Percentiles rank a stretch among this genome's conserved stretches.
Evolutionary conservation across 2,113 vertebrate genomes (phyloP).

Genomic region (Pteruthius melanotis): DNA sequence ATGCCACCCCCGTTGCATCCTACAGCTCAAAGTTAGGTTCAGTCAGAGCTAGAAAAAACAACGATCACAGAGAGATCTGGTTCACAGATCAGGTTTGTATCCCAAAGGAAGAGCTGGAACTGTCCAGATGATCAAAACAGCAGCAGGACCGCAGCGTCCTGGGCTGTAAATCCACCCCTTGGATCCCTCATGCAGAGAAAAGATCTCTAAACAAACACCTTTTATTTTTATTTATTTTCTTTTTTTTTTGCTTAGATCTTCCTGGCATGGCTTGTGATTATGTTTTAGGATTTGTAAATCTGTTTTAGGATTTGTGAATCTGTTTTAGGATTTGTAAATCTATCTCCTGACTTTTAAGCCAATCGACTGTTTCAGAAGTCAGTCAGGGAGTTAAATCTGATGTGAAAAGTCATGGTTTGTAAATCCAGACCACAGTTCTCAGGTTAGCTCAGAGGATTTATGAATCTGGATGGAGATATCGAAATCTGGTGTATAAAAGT

Average conservation of each 20-base stretch:
- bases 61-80: background rate
- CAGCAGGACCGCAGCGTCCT: background rate
- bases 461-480: slow-evolving; percentile 41
- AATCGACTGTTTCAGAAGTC: slow-evolving; percentile 36
- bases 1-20: background rate
- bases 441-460: slow-evolving; percentile 53
- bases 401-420: slow-evolving; percentile 33
- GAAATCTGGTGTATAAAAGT: slow-evolving; percentile 48
- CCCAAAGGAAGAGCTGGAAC: background rate
- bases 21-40: background rate
- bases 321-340: slow-evolving; percentile 56
- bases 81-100: background rate
- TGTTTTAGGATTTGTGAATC: slow-evolving; percentile 53
- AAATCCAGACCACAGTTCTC: slow-evolving; percentile 49
- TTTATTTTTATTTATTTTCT: too few species aligned
- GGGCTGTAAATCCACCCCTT: background rate
- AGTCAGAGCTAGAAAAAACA: background rate
- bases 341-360: slow-evolving; percentile 40
- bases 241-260: background rate
- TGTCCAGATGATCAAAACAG: background rate
- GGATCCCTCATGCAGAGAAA: background rate
- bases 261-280: slow-evolving; percentile 6
- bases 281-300: slow-evolving; percentile 42
- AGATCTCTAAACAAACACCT: background rate
- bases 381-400: slow-evolving; percentile 56